A percentile compares a stretch with the other conserved stretches of the same genome.
Conservation (phyloP, 2,113 vertebrate genomes). For the Nannospalax galili region DNA sequence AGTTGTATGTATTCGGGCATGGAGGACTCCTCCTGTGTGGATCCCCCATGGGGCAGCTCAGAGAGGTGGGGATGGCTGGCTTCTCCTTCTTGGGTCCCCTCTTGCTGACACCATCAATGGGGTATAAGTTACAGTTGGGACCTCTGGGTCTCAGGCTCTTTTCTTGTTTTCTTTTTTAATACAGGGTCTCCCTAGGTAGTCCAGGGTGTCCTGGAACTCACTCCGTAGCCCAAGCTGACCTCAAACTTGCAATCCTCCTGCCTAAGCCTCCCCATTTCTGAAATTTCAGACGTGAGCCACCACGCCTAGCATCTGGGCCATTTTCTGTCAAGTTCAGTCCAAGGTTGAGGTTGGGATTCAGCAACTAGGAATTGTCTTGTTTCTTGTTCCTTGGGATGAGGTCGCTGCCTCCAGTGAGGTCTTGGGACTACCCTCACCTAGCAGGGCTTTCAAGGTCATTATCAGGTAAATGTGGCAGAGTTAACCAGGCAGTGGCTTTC, state of each 20-base stretch:
- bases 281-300: not conserved
- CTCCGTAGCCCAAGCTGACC: not conserved
- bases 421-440: accelerated
- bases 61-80: not conserved
- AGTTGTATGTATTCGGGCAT: too few relatives aligned
- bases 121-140: not conserved
- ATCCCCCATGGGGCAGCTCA: accelerated
- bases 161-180: not conserved
- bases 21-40: too few relatives aligned
- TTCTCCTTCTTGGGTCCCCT: accelerated
- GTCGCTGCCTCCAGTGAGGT: accelerated
- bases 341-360: not conserved
- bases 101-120: not conserved
- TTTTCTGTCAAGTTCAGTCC: not conserved
- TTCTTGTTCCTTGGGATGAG: not conserved
- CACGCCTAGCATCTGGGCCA: not conserved
- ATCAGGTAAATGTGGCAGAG: not conserved
- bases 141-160: not conserved
- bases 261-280: not conserved
- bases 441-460: not conserved
- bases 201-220: not conserved
- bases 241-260: not conserved
- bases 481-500: not conserved
- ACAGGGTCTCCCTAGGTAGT: not conserved
- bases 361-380: not conserved